Evolutionary conservation across 2,888 invertebrate species (phyloP), one percentile per base, ranked within the genome.

Genomic region (Stenurella melanura): DNA sequence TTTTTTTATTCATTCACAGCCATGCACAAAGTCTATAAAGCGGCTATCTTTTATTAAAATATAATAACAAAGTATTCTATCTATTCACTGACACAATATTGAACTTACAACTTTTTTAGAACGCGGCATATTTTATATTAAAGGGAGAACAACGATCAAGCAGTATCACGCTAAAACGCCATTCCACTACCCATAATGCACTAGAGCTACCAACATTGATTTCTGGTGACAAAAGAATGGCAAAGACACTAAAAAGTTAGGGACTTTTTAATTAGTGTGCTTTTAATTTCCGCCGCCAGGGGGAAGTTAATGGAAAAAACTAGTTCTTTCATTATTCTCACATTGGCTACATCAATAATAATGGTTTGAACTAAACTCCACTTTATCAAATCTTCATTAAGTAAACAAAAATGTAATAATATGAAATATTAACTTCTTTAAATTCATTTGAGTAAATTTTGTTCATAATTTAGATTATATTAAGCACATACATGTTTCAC

Each of bases 171-270:
- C 87, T 83, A 87, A 85, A 82, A 83, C 87, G 87, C 88, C 88
- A 88, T 89, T 82, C 80, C 69, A 79, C 78, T 87, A 86, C 88
- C 88, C 88, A 87, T 74, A 85, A 87, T 87, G 85, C 88, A 84
- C 80, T 84, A 85, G 86, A 82, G 81, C 85, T 88, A 83, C 89
- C 89, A 89, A 89, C 90, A 90, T 89, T 88, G 89, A 90, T 90
- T 89, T 89, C 89, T 89, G 83, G 89, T 84, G 87, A 87, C 86
- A 86, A 88, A 89, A 89, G 89, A 88, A 89, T 86, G 78, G 72
- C 82, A 83, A 88, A 87, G 80, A 83, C 88, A 88, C 89, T 83
- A 87, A 88, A 88, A 89, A 87, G 83, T 87, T 88, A 87, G 88
- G 87, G 87, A 85, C 85, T 88, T 89, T 88, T 89, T 88, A 84